phyloP scores from a whole-genome alignment of 2,888 invertebrate species.

The Amorpha juglandis region DNA sequence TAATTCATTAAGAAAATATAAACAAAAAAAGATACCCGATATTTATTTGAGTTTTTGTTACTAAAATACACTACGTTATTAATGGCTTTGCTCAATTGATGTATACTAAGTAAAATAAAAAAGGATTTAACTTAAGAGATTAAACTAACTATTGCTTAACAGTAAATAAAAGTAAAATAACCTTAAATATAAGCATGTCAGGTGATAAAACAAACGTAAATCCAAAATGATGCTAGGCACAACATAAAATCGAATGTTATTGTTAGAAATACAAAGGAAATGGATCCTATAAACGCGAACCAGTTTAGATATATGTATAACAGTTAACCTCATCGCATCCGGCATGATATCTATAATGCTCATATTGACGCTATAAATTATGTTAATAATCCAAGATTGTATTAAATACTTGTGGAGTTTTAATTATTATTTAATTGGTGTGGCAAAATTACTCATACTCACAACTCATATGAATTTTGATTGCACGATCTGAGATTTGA shows the following conservation, averaged over 20 bases:
- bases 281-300: neutral
- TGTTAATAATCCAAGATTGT: neutral
- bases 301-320: neutral
- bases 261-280: neutral
- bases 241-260: neutral
- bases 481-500: no score
- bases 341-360: neutral
- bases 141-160: neutral
- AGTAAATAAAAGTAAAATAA: neutral
- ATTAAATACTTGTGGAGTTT: no score
- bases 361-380: neutral
- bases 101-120: no score
- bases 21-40: no score
- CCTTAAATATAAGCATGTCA: neutral
- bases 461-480: no score
- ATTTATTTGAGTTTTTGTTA: neutral
- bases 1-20: no score
- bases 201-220: neutral
- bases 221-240: neutral
- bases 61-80: no score
- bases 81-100: no score
- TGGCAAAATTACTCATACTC: no score
- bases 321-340: constrained; percentile 5
- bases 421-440: no score
- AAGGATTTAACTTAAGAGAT: no score